These are phyloP conservation scores for Amyelois transitella DNA, from an alignment of 1,140 invertebrate genomes.

Conservation along the genomic window DNA sequence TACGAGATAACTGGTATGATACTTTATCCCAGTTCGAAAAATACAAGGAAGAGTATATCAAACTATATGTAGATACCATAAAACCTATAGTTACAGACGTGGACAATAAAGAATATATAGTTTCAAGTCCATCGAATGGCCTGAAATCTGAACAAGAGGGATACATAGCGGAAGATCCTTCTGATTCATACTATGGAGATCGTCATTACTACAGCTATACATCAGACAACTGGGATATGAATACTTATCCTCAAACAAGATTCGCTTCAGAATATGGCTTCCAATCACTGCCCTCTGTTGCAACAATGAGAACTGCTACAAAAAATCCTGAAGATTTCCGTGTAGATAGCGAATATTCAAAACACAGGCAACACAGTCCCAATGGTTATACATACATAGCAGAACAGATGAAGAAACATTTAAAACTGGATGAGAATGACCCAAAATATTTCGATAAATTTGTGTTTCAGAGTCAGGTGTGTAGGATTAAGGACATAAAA, in stretches of 20 bases:
- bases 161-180: slow-evolving; percentile 86
- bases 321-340: slow-evolving; percentile 76
- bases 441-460: slow-evolving; percentile 75
- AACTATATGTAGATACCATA: slow-evolving; percentile 89
- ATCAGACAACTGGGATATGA: slow-evolving; percentile 85
- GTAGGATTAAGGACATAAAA: too few relatives aligned
- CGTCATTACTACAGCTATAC: slow-evolving; percentile 95
- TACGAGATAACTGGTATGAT: slow-evolving; percentile 89
- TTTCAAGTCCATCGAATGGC: slow-evolving; percentile 96
- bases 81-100: slow-evolving; percentile 78
- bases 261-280: slow-evolving; percentile 98
- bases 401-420: slow-evolving; percentile 76
- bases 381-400: slow-evolving; percentile 79
- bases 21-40: slow-evolving; percentile 75
- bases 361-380: slow-evolving; percentile 89
- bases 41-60: slow-evolving; percentile 89
- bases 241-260: slow-evolving; percentile 85
- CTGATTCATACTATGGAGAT: slow-evolving; percentile 89
- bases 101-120: slow-evolving; percentile 82
- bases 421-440: slow-evolving; percentile 74
- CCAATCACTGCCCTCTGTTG: slow-evolving; percentile 87
- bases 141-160: slow-evolving; percentile 82
- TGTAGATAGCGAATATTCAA: slow-evolving; percentile 71
- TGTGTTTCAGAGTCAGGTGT: slow-evolving; percentile 85
- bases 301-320: slow-evolving; percentile 77